Conservation (phyloP, 2,888 invertebrate genomes). For the Apodemia mormo region DNA sequence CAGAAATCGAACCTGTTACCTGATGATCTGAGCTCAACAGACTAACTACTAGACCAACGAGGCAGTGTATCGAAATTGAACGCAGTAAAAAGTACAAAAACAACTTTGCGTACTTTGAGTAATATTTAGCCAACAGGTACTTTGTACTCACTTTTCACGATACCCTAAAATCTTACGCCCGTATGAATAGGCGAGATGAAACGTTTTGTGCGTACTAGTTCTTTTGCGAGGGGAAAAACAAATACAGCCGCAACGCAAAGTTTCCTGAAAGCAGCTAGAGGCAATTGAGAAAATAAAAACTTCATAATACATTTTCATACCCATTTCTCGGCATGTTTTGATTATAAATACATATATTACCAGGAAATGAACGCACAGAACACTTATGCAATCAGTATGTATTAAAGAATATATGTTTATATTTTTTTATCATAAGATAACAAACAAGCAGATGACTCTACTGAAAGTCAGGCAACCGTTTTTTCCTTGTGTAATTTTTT, state of each 20-base stretch:
- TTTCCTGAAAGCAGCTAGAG: conserved; percentile 7
- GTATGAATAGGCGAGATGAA: conserved; percentile 38
- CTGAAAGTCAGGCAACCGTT: too few relatives aligned
- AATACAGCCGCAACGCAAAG: conserved; percentile 33
- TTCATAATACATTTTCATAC: conserved; percentile 3
- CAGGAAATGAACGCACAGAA: too few relatives aligned
- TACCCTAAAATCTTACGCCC: conserved; percentile 14
- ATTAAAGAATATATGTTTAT: too few relatives aligned
- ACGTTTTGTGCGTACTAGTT: conserved; percentile 43
- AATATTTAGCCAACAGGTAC: conserved; percentile 5
- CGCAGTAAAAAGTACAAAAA: not conserved
- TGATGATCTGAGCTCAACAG: too few relatives aligned
- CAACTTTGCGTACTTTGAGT: not conserved
- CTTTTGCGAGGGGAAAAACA: conserved; percentile 39
- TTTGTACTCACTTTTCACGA: not conserved
- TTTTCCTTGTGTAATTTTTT: too few relatives aligned
- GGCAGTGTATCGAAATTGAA: too few relatives aligned
- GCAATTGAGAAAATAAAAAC: conserved; percentile 15
- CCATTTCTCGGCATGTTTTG: not conserved
- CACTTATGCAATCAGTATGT: too few relatives aligned
- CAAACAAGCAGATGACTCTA: too few relatives aligned
- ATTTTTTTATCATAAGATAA: not conserved
- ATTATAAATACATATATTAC: not conserved
- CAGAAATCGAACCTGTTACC: too few relatives aligned
- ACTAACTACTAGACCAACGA: too few relatives aligned